These are phyloP conservation scores for Cyprinodon variegatus DNA, from an alignment of 2,113 vertebrate species.

Conservation along the genomic window DNA sequence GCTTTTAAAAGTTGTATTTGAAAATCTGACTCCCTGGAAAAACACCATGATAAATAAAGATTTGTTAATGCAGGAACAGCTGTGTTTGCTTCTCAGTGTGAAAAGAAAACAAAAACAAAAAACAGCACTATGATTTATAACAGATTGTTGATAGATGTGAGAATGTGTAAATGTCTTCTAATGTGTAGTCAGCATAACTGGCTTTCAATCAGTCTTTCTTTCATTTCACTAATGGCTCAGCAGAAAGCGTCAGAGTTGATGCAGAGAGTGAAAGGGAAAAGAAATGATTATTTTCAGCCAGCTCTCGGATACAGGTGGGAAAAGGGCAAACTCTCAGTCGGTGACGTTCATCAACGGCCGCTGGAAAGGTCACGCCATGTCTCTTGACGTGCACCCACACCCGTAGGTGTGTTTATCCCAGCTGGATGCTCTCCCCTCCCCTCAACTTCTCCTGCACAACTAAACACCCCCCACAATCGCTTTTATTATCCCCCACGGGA, in stretches of 20 bases:
- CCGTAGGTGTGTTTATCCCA: conserved; percentile 55
- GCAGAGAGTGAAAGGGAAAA: conserved; percentile 1
- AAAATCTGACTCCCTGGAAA: neutral
- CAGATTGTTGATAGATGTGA: conserved; percentile 37
- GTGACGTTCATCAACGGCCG: conserved; percentile 65
- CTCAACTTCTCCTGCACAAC: neutral
- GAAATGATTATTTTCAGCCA: conserved; percentile 54
- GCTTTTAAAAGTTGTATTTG: neutral
- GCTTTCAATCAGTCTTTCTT: conserved; percentile 42
- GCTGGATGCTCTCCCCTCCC: conserved; percentile 11
- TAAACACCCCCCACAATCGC: neutral
- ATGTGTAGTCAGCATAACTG: conserved; percentile 43
- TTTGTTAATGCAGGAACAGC: neutral
- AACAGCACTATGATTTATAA: conserved; percentile 1
- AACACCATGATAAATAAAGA: neutral
- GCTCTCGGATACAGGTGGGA: conserved; percentile 63
- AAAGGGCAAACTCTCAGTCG: conserved; percentile 75
- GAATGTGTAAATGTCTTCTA: conserved; percentile 37
- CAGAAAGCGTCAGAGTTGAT: conserved; percentile 8
- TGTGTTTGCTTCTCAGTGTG: neutral
- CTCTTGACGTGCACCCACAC: conserved; percentile 51
- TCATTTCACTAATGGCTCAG: conserved; percentile 56
- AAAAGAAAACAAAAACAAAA: neutral
- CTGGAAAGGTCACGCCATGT: conserved; percentile 69
- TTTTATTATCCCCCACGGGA: conserved; percentile 41